Conservation (phyloP, 2,888 invertebrate genomes). For the Metopia argyrocephala region DNA sequence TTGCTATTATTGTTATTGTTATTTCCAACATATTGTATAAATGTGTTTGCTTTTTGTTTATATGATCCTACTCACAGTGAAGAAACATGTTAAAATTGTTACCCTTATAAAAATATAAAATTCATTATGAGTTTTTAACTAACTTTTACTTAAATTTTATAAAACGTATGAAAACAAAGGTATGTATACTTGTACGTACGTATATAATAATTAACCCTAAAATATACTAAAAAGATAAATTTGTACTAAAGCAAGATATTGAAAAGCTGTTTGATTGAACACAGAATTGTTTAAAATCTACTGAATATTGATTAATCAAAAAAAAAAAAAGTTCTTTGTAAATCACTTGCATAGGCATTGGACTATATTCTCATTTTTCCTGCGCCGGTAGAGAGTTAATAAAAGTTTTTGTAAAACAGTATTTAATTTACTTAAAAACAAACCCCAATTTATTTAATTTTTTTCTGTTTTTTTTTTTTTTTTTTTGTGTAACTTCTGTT, state of each 20-base stretch:
- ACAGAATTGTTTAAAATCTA: too few relatives aligned
- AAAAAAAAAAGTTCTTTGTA: too few relatives aligned
- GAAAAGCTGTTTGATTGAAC: too few relatives aligned
- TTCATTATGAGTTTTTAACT: constrained; percentile 12
- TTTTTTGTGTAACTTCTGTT: neutral
- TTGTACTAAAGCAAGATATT: neutral
- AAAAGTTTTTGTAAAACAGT: constrained; percentile 45
- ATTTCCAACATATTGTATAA: neutral
- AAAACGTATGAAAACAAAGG: too few relatives aligned
- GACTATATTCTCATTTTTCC: constrained; percentile 31
- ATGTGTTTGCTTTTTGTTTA: neutral
- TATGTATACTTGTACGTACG: too few relatives aligned
- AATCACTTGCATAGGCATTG: neutral
- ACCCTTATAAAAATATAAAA: constrained; percentile 15
- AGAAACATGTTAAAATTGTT: neutral
- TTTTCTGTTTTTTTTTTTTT: too few relatives aligned
- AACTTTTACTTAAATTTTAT: neutral
- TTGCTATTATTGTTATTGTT: neutral
- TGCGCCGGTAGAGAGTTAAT: constrained; percentile 37
- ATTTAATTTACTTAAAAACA: constrained; percentile 51
- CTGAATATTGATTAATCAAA: too few relatives aligned
- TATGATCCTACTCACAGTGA: neutral
- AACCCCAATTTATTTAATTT: neutral
- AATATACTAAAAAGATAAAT: too few relatives aligned
- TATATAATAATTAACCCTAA: neutral